Base-by-base conservation (phyloP, 2,888 invertebrate genomes). In the Sinotaia quadrata region DNA sequence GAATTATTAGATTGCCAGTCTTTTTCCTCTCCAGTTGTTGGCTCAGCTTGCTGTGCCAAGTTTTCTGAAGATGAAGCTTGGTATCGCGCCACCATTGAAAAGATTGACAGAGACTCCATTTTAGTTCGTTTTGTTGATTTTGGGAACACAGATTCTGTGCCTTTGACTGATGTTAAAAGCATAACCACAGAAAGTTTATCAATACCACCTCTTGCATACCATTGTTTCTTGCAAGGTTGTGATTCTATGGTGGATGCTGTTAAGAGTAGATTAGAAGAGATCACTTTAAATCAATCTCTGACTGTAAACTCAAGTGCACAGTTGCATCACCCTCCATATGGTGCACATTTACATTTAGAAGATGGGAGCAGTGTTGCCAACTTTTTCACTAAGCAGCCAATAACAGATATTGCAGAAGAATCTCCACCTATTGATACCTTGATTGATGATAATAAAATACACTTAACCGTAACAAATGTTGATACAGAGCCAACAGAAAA, bases 81-180 rank as follows among this genome's bases (percentile, higher is more conserved):
- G 83, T 85, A 84, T 69, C 71, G 84, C 49, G 83, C 81, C 4
- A 62, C 49, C 27, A 76, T 84, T 15, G 67, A 69, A 10, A 62
- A 76, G 2, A 66, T 73, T 2, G 49, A 70, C 58, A 65, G 7
- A 5, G 52, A 67, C 1, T 68, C 52, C 2, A 71, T 71, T 0
- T 69, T 67, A 36, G 83, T 87, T 0, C 65, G 72, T 12, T 87
- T 85, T 75, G 74, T 86, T 10, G 87, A 87, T 73, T 87, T 84
- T 75, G 87, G 87, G 5, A 87, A 87, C 67, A 68, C 69, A 2
- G 84, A 85, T 59, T 68, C 68, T 21, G 74, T 82, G 5, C 31
- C 34, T 44, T n/a, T 41, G 18, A 18, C 15, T 29, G 65, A 65
- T 29, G n/a, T 65, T 27, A 61, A 34, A 29, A 54, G 56, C 24